Conservation (phyloP, 1,140 invertebrate species). For the Subanguina moxae region DNA sequence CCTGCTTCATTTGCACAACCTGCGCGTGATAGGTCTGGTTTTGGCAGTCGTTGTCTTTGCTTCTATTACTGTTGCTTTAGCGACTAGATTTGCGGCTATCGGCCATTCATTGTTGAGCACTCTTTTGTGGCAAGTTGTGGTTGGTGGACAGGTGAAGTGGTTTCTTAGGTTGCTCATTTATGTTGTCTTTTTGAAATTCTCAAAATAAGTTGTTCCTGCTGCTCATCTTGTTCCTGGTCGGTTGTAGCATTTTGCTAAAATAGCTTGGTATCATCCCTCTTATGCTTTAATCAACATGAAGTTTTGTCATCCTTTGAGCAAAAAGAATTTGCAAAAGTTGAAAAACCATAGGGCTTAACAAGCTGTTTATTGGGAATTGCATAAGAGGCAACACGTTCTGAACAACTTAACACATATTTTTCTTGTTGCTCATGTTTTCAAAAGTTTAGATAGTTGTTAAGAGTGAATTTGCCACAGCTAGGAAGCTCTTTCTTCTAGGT, state of each 20-base stretch:
- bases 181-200: too few relatives aligned
- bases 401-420: too few relatives aligned
- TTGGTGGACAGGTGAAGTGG: slow-evolving; percentile 29
- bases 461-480: slow-evolving; percentile 13
- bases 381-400: too few relatives aligned
- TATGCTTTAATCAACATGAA: too few relatives aligned
- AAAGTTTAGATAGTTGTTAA: slow-evolving; percentile 33
- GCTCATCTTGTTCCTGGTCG: too few relatives aligned
- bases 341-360: too few relatives aligned
- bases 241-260: too few relatives aligned
- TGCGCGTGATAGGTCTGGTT: slow-evolving; percentile 11
- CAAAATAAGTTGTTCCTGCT: too few relatives aligned
- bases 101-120: slow-evolving; percentile 4
- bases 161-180: too few relatives aligned
- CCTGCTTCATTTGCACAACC: slow-evolving; percentile 15
- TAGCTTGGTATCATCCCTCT: too few relatives aligned
- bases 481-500: slow-evolving; percentile 29
- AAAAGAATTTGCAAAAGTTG: background rate
- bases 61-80: slow-evolving; percentile 5
- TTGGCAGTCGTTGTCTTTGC: background rate
- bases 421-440: too few relatives aligned
- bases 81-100: slow-evolving; percentile 5
- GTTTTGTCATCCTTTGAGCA: background rate
- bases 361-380: too few relatives aligned
- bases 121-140: slow-evolving; percentile 34